A percentile compares a stretch with the other conserved stretches of the same genome.
These are phyloP conservation scores for Dioctria linearis DNA, from an alignment of 2,888 invertebrate species.

Conservation along the genomic window DNA sequence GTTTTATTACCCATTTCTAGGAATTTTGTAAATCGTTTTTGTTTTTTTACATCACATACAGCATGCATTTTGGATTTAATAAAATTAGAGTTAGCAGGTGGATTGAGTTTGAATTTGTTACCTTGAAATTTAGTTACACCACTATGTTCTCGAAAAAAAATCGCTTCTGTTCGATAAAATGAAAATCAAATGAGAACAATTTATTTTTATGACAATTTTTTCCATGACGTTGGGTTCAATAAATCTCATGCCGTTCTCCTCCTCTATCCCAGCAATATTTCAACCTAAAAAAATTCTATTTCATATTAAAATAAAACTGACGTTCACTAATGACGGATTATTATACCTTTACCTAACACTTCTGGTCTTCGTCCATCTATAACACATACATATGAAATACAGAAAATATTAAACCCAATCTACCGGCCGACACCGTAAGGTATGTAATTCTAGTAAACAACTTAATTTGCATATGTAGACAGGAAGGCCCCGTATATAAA, in stretches of 20 bases:
- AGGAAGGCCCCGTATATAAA: not conserved
- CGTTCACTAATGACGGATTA: slow-evolving; percentile 9
- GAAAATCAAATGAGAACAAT: not conserved
- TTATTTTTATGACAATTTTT: slow-evolving; percentile 24
- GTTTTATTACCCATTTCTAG: too few species aligned
- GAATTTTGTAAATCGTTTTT: too few species aligned
- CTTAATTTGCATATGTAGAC: slow-evolving; percentile 42
- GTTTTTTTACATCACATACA: too few species aligned
- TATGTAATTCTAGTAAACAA: slow-evolving; percentile 24
- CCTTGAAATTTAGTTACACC: too few species aligned
- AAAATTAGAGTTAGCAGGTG: slow-evolving; percentile 3
- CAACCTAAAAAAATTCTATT: not conserved
- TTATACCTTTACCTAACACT: slow-evolving; percentile 19
- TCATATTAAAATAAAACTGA: not conserved
- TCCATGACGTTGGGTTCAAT: not conserved
- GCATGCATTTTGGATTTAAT: not conserved
- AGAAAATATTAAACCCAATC: too few species aligned
- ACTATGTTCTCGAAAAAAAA: not conserved
- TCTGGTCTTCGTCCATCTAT: slow-evolving; percentile 23
- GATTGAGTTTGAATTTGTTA: not conserved
- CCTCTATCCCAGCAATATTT: not conserved
- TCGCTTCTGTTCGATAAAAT: not conserved
- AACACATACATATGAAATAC: not conserved
- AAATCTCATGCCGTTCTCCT: slow-evolving; percentile 18
- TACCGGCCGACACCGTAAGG: slow-evolving; percentile 6